Conservation (phyloP, 2,113 vertebrate species). For the Hystrix cristata region DNA sequence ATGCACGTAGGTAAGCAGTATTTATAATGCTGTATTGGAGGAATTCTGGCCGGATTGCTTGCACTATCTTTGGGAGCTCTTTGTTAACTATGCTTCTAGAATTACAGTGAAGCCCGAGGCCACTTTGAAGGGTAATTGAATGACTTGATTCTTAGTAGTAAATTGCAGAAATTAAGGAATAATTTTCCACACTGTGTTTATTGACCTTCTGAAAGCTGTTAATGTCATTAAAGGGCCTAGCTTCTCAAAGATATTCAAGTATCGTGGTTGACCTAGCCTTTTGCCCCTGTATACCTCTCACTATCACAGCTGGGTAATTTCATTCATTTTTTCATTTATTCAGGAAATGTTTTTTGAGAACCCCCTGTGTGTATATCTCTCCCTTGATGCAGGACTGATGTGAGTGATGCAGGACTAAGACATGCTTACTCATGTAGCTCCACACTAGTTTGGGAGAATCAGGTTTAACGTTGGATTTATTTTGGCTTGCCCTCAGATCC, state of each 20-base stretch:
- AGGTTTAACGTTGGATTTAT: neutral
- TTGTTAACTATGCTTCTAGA: constrained; percentile 56
- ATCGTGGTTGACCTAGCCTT: constrained; percentile 29
- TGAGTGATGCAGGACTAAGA: neutral
- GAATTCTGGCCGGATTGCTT: constrained; percentile 8
- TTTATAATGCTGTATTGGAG: neutral
- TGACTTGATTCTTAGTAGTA: constrained; percentile 58
- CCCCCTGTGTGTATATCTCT: neutral
- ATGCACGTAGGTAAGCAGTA: neutral
- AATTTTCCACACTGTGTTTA: constrained; percentile 65
- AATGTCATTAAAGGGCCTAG: constrained; percentile 42
- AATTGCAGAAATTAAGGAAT: constrained; percentile 74
- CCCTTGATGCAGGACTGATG: neutral
- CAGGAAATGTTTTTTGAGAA: constrained; percentile 13
- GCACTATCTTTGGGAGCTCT: constrained; percentile 37
- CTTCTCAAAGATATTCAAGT: constrained; percentile 18
- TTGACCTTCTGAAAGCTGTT: constrained; percentile 68
- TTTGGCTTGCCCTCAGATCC: neutral
- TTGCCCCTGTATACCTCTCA: neutral
- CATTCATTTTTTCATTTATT: constrained; percentile 12
- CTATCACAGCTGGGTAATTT: constrained; percentile 1
- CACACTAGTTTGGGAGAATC: neutral
- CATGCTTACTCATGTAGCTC: neutral
- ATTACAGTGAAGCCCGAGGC: constrained; percentile 53
- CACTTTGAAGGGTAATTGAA: constrained; percentile 63